Base-by-base conservation (phyloP, 2,113 vertebrate genomes). In the Epinephelus moara region DNA sequence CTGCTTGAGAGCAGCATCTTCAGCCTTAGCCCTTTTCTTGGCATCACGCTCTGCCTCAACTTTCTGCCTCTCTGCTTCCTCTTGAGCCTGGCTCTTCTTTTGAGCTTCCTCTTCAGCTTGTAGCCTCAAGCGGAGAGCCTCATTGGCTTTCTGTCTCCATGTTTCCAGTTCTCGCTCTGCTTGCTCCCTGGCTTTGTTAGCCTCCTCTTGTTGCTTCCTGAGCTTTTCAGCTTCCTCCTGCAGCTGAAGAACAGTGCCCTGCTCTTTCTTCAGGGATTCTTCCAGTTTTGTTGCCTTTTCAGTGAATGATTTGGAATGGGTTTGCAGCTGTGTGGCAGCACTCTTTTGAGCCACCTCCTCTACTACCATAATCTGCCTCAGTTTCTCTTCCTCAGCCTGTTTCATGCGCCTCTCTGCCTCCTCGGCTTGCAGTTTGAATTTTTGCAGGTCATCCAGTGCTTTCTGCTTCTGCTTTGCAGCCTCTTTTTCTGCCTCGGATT, bases 81-180 rank as follows among this genome's bases (percentile, higher is more conserved):
- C 97, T 83, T 99, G 98, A 0, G 98, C 96, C 86, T 96, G 92
- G 0, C 94, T 93, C 93, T 99, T 99, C 89, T 97, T 96, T 83
- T 97, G 97, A 0, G 98, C 98, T 50, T 97, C 96, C 83, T 99
- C 98, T 76, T 99, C 98, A 0, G 98, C 98, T 86, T 97, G 96
- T 5, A 99, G 93, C 86, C 98, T 95, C 77, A 99, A 84, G 10
- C 98, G 95, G 47, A 99, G 96, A 0, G 98, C 98, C 91, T 99
- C 98, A 0, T 99, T 98, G 86, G 98, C 98, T 87, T 99, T 99
- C 70, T 98, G 97, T 86, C 95, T 96, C 98, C 98, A 99, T 49
- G 73, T 96, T 85, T 99, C 98, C 80, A 99, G 94, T 92, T 99
- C 98, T 27, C 94, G 95, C 86, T 99, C 97, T 0, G 98, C 97